These are phyloP conservation scores for Coelinius sp. DNA, from an alignment of 2,888 invertebrate species.

Conservation along the genomic window DNA sequence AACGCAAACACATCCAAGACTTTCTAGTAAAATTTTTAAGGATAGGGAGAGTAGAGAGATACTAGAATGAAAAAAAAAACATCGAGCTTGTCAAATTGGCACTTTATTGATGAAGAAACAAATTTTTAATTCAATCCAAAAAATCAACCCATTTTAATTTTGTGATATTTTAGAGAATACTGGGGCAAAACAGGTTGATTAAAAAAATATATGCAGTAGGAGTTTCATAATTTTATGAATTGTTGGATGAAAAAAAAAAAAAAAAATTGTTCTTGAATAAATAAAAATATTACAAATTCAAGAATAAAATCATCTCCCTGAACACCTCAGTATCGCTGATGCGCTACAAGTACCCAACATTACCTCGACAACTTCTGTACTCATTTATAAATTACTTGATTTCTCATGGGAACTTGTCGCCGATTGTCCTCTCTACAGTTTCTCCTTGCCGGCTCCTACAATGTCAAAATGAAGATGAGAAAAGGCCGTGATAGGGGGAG, in stretches of 20 bases:
- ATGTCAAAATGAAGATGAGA: slow-evolving; percentile 46
- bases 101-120: no score
- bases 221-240: no score
- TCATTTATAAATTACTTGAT: slow-evolving; percentile 26
- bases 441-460: slow-evolving; percentile 55
- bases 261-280: no score
- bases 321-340: slow-evolving; percentile 3
- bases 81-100: slow-evolving; percentile 50
- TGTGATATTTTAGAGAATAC: no score
- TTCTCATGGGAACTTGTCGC: slow-evolving; percentile 1
- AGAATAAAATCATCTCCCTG: no score
- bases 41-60: no score
- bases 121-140: slow-evolving; percentile 34
- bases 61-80: slow-evolving; percentile 34
- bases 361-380: slow-evolving; percentile 18
- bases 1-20: background rate
- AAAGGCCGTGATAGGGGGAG: slow-evolving; percentile 7
- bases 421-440: slow-evolving; percentile 24
- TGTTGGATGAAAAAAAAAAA: no score
- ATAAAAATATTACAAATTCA: no score
- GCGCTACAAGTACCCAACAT: background rate
- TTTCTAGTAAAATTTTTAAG: slow-evolving; percentile 27
- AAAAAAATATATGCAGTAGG: no score
- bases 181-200: no score
- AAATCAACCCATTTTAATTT: no score